Evolutionary conservation across 2,797 vertebrate species (phyloP).

Genomic region (Leptatherina wallacei): DNA sequence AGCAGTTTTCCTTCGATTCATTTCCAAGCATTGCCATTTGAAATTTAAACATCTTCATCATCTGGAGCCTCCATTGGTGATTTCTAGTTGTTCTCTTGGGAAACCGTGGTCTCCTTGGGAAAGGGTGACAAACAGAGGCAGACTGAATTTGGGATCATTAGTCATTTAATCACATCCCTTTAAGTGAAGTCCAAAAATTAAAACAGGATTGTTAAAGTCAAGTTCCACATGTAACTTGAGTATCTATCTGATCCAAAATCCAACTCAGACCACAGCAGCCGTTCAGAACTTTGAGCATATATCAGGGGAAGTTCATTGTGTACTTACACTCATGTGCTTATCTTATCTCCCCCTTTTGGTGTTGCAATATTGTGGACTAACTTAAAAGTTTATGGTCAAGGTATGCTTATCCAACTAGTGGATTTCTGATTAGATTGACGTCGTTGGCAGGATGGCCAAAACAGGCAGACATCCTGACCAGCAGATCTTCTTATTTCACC

Average conservation of each 20-base stretch:
- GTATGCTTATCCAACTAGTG: slow-evolving; percentile 73
- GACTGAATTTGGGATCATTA: not conserved
- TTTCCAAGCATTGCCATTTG: slow-evolving; percentile 57
- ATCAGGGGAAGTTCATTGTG: slow-evolving; percentile 43
- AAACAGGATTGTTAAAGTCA: not conserved
- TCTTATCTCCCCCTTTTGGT: slow-evolving; percentile 75
- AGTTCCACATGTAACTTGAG: not conserved
- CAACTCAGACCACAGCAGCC: slow-evolving; percentile 2
- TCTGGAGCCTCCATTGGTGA: slow-evolving; percentile 20
- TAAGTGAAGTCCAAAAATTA: not conserved
- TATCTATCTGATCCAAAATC: not conserved
- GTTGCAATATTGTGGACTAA: slow-evolving; percentile 73
- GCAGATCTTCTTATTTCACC: not conserved
- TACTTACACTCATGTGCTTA: slow-evolving; percentile 31
- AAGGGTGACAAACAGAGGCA: slow-evolving; percentile 5
- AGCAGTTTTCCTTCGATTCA: slow-evolving; percentile 59
- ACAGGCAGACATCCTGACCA: not conserved
- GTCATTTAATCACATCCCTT: not conserved
- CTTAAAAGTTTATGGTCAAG: slow-evolving; percentile 68
- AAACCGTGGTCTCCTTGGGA: slow-evolving; percentile 72
- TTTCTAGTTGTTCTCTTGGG: slow-evolving; percentile 86
- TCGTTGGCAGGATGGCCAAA: slow-evolving; percentile 33
- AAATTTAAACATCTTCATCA: slow-evolving; percentile 34
- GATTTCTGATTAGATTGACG: slow-evolving; percentile 69
- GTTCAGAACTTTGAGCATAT: not conserved